Base-by-base conservation (phyloP, 2,113 vertebrate genomes). In the Colius striatus region DNA sequence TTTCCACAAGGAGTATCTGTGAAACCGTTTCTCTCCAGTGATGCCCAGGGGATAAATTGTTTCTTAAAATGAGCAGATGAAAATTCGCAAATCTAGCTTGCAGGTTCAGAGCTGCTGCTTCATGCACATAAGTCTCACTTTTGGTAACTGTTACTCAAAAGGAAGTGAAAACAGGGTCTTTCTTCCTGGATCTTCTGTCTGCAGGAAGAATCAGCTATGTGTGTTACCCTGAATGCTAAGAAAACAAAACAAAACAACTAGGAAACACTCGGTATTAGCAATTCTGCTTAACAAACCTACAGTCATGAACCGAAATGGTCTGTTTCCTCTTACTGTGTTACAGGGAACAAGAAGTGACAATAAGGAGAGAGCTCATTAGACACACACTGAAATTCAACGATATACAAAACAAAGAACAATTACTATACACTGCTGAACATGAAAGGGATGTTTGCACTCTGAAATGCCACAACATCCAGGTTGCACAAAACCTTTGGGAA, bases 181-280 rank as follows among this genome's bases (percentile, higher is more conserved):
- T 95, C 92, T 97, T 97, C 95, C 94, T 93, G 95, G 62, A 95
- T 89, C 77, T 65, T 71, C 32, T n/a, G 70, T 88, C 84, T 67
- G 83, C 94, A 96, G 92, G 92, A 95, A 94, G 88, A 92, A 92
- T 86, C 62, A 36, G 76, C 79, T 95, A 32, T 75, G 88, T 6
- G 4, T 83, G 94, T 84, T 86, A 81, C 86, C 84, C 80, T 84
- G 92, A 90, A 93, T 62, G 61, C 41, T 72, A 27, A 90, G 72
- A 97, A 90, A 97, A 92, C 68, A 94, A 93, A 96, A 71, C 84
- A 94, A 92, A 88, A 60, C 68, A 60, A 77, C 83, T 81, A 72
- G 86, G 94, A 93, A 97, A 89, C 76, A 65, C 68, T 95, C 7
- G 2, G 57, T 55, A 50, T 32, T 73, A 96, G 89, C 84, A 92